Percentiles rank a stretch among this genome's conserved stretches.
Evolutionary conservation across 2,113 vertebrate species (phyloP).

Genomic region (Pelvicachromis taeniatus): DNA sequence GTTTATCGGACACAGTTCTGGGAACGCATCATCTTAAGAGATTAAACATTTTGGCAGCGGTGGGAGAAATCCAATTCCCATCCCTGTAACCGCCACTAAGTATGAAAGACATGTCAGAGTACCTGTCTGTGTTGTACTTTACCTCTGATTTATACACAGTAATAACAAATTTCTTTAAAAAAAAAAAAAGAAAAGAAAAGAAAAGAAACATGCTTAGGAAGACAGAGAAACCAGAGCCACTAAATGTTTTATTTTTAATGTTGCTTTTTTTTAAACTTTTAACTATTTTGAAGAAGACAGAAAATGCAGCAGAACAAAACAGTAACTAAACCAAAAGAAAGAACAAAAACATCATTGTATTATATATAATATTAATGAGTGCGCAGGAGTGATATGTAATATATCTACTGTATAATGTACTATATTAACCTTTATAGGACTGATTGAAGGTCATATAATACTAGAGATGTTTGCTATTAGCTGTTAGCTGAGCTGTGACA

Average conservation of each 20-base stretch:
- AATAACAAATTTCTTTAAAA: background rate
- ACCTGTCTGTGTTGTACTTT: background rate
- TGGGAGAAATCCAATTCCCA: background rate
- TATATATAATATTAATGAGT: background rate
- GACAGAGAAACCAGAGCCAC: background rate
- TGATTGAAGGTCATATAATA: background rate
- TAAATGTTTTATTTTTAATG: background rate
- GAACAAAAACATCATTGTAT: background rate
- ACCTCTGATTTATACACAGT: background rate
- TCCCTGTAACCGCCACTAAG: background rate
- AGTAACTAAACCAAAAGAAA: background rate
- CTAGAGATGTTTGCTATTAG: background rate
- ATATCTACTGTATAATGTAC: background rate
- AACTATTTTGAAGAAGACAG: background rate
- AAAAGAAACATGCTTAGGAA: background rate
- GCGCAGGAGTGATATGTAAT: background rate
- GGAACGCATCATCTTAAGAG: background rate
- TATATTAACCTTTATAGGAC: background rate
- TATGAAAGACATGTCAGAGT: background rate
- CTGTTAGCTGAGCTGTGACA: background rate
- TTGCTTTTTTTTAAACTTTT: fast-evolving
- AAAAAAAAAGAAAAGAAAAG: background rate
- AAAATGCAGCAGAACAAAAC: background rate
- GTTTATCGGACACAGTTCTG: background rate
- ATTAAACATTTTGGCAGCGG: background rate